Base-by-base conservation (phyloP, 2,888 invertebrate species). In the Polymixis lichenea region DNA sequence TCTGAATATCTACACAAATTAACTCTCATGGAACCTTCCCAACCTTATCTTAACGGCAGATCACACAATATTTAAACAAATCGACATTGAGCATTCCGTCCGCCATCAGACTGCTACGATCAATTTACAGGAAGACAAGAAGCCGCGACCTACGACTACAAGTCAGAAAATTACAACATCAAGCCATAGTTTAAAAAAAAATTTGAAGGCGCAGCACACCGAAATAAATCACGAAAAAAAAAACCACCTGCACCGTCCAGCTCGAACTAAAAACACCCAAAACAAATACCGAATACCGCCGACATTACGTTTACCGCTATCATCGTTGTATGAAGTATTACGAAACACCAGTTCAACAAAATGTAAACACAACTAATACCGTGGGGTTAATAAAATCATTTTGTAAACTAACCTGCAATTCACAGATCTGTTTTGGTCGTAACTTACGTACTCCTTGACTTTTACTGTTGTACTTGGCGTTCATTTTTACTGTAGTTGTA, bases 341-440 rank as follows among this genome's bases (percentile, higher is more conserved):
- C 89, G 91, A 92, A 93, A 93, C 90, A 72, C 85, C 88, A 79
- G 85, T 86, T 86, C 84, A 84, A 87, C 86, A 85, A 89, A 32
- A 89, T 85, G 88, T 94, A 95, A 95, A 95, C 93, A 95, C 80
- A 81, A 84, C 87, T 89, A 88, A 92, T 91, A 71, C 90, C 89
- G 86, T 89, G 90, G 92, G 93, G 94, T 94, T 94, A 94, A 95
- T 95, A 95, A 95, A 95, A 95, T 95, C 93, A 95, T 95, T 94
- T 92, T 89, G 92, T 88, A 89, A 92, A 89, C 91, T 86, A 91
- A 90, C 90, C 88, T 89, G 91, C 90, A 89, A 90, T 91, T 90
- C 89, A 89, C 90, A 82, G 84, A 87, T 82, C 77, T 83, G 87
- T 88, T 87, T 82, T 78, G 88, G 82, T 91, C 94, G 89, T 96